These are phyloP conservation scores for Periophthalmus modestus DNA, from an alignment of 2,113 vertebrate genomes.

Conservation along the genomic window DNA sequence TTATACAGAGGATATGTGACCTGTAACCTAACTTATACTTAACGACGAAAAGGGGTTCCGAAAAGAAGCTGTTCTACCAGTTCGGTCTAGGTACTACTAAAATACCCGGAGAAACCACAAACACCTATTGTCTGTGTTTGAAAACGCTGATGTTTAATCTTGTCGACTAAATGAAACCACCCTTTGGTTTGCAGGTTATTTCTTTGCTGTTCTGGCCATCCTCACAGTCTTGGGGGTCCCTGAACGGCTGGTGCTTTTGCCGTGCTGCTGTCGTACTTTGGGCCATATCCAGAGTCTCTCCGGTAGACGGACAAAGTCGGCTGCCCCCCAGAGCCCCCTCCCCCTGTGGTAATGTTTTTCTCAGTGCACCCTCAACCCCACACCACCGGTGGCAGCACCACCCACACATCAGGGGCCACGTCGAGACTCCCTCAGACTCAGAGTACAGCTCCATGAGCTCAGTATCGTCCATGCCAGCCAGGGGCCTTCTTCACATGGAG, in stretches of 20 bases:
- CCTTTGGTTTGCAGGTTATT: conserved; percentile 87
- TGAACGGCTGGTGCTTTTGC: conserved; percentile 95
- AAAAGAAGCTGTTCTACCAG: too few species aligned
- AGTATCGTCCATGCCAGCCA: conserved; percentile 88
- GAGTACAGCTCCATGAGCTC: conserved; percentile 95
- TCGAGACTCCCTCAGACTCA: conserved; percentile 95
- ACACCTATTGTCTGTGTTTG: too few species aligned
- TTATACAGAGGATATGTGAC: too few species aligned
- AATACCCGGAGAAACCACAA: too few species aligned
- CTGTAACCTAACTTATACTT: too few species aligned
- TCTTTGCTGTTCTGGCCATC: conserved; percentile 97
- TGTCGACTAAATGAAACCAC: not conserved
- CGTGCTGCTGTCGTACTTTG: conserved; percentile 93
- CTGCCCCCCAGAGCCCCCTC: conserved; percentile 85
- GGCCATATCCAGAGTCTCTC: conserved; percentile 95
- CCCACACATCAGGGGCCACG: conserved; percentile 71
- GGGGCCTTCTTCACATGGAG: conserved; percentile 78
- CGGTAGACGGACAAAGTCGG: conserved; percentile 83
- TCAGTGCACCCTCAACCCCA: conserved; percentile 78
- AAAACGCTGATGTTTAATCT: too few species aligned
- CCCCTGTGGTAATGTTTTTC: conserved; percentile 85
- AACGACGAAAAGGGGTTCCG: too few species aligned
- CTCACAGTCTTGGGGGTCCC: conserved; percentile 94
- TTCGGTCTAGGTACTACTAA: too few species aligned
- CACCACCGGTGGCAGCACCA: conserved; percentile 39